Percentiles rank a stretch among this genome's conserved stretches.
phyloP scores from a whole-genome alignment of 1,140 invertebrate genomes.

The Phymorhynchus buccinoides region DNA sequence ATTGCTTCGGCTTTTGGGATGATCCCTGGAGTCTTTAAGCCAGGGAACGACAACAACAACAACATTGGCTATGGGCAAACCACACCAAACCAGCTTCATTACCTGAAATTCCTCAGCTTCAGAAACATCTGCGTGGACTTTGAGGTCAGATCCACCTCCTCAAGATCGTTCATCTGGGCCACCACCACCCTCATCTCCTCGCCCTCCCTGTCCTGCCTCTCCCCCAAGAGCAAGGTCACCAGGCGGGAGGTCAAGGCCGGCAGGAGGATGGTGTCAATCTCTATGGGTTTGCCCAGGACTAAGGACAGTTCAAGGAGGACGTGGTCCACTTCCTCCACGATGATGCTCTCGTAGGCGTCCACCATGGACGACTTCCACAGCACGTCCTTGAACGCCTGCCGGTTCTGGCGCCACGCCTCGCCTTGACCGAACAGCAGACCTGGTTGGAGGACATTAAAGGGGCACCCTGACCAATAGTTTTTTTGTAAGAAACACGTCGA shows the following conservation, averaged over 20 bases:
- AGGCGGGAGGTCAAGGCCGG: conserved; percentile 31
- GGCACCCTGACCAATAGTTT: too few relatives aligned
- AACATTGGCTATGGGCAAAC: too few relatives aligned
- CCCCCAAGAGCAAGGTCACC: conserved; percentile 39
- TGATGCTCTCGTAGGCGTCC: conserved; percentile 35
- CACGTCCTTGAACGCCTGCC: conserved; percentile 39
- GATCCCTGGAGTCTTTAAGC: too few relatives aligned
- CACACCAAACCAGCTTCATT: neutral
- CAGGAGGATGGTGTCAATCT: conserved; percentile 37
- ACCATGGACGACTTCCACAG: conserved; percentile 27
- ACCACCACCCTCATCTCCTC: conserved; percentile 33
- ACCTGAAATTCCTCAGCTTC: conserved; percentile 17
- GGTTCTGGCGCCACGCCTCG: conserved; percentile 45
- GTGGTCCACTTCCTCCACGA: conserved; percentile 27
- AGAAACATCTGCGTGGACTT: conserved; percentile 45
- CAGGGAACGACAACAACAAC: too few relatives aligned
- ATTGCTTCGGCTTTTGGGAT: too few relatives aligned
- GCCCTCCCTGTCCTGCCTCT: neutral
- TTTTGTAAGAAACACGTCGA: too few relatives aligned
- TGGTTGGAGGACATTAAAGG: neutral
- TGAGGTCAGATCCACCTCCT: conserved; percentile 41
- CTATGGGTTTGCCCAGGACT: conserved; percentile 20
- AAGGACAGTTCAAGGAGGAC: neutral
- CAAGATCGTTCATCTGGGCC: conserved; percentile 33
- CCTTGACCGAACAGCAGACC: conserved; percentile 48